Conservation (phyloP, 2,113 vertebrate species). For the Ptyas mucosa region DNA sequence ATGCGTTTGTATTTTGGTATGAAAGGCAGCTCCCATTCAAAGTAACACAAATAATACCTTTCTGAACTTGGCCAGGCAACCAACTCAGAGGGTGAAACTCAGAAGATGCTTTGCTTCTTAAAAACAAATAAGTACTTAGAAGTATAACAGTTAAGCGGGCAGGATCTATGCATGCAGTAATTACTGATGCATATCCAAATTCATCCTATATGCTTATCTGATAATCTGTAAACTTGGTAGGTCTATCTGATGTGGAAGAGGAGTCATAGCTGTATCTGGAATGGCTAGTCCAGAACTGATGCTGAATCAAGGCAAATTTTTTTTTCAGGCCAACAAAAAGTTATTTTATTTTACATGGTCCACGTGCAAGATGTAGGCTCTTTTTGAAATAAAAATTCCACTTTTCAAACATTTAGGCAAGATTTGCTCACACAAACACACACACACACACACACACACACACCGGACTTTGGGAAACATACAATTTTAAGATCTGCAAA, state of each 20-base stretch:
- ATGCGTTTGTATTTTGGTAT: neutral
- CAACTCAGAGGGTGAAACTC: neutral
- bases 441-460: no score
- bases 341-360: neutral
- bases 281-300: neutral
- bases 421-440: no score
- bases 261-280: neutral
- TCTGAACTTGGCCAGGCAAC: neutral
- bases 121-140: neutral
- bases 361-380: neutral
- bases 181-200: neutral
- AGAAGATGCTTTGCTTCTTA: neutral
- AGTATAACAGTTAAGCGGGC: neutral
- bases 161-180: neutral
- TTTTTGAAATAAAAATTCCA: neutral
- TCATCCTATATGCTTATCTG: neutral
- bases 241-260: neutral
- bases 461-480: neutral
- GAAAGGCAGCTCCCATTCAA: neutral
- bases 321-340: neutral
- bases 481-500: neutral
- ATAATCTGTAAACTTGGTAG: neutral
- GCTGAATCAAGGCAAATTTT: neutral
- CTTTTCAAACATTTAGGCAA: no score
- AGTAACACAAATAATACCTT: neutral